These are phyloP conservation scores for Drosophila ficusphila DNA, from an alignment of 1,140 invertebrate genomes.

Conservation along the genomic window DNA sequence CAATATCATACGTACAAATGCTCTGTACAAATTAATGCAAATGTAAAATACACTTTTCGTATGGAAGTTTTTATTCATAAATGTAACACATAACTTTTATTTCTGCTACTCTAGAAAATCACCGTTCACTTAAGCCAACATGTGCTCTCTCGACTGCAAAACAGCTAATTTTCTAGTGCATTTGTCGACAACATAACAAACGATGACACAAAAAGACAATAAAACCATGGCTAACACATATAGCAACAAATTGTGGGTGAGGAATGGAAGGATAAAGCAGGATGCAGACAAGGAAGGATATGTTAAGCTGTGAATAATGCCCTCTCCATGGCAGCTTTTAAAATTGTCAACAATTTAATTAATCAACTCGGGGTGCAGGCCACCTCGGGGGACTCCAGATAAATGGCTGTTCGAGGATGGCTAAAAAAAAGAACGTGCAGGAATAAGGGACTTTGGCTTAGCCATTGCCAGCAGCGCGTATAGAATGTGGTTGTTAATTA, in stretches of 20 bases:
- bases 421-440: neutral
- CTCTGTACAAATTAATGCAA: no score
- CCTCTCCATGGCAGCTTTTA: conserved; percentile 59
- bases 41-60: no score
- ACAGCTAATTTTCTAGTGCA: conserved; percentile 72
- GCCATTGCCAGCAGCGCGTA: conserved; percentile 7
- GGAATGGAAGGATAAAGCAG: neutral
- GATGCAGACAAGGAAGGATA: conserved; percentile 12
- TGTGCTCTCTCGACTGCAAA: conserved; percentile 11
- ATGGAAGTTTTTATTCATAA: neutral
- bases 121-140: neutral
- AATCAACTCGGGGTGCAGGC: conserved; percentile 57
- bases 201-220: conserved; percentile 51
- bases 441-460: neutral
- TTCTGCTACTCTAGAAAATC: neutral
- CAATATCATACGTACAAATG: neutral
- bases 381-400: conserved; percentile 6
- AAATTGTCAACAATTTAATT: conserved; percentile 82
- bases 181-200: conserved; percentile 49
- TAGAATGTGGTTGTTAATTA: conserved; percentile 25
- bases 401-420: conserved; percentile 1
- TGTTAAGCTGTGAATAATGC: conserved; percentile 76
- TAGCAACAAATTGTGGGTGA: conserved; percentile 5
- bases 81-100: neutral
- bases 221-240: conserved; percentile 47